These are phyloP conservation scores for Ranitomeya imitator DNA, from an alignment of 2,113 vertebrate species.

Conservation along the genomic window DNA sequence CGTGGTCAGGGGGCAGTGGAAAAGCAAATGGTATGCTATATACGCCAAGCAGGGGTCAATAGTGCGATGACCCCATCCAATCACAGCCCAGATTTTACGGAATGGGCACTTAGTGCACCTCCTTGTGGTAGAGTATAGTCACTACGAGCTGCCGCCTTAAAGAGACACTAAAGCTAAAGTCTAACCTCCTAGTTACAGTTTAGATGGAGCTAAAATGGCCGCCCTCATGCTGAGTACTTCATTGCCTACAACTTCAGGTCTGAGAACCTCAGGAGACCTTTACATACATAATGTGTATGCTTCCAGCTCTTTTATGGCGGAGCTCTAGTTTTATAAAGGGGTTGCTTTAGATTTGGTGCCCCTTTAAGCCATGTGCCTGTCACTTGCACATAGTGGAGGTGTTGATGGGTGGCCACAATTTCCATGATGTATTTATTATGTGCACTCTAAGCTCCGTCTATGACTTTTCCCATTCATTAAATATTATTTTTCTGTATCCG, in stretches of 20 bases:
- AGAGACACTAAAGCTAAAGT: background rate
- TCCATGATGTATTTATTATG: background rate
- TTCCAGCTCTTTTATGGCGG: background rate
- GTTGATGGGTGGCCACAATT: background rate
- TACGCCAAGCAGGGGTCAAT: no score
- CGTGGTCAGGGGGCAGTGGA: background rate
- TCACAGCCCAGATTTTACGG: no score
- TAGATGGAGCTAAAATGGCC: background rate
- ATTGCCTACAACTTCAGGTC: background rate
- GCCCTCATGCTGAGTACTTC: background rate
- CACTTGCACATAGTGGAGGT: background rate
- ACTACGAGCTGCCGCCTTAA: constrained; percentile 1
- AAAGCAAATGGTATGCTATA: background rate
- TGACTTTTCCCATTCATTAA: constrained; percentile 7
- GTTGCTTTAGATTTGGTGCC: background rate
- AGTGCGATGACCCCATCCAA: background rate
- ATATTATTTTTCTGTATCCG: constrained; percentile 22
- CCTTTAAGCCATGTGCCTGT: background rate
- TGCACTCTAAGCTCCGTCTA: background rate
- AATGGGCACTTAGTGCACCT: background rate
- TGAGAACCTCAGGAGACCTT: background rate
- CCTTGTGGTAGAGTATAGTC: background rate
- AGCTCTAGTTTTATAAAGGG: background rate
- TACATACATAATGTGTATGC: background rate
- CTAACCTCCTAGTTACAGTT: no score